These are phyloP conservation scores for Corythaixoides concolor DNA, from an alignment of 2,113 vertebrate species.

Conservation along the genomic window DNA sequence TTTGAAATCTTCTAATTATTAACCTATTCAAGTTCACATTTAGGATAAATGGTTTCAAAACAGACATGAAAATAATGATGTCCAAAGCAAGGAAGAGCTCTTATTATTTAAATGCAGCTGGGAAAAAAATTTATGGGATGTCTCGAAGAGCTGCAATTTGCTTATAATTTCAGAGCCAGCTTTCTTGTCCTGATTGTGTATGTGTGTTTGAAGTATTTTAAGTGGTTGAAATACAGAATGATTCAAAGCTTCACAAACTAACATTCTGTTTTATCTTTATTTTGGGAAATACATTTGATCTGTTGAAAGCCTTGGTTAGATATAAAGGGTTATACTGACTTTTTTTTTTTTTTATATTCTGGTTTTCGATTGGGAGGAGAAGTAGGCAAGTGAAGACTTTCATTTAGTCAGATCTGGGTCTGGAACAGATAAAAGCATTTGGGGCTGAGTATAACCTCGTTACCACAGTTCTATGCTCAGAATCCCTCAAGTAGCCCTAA, in stretches of 20 bases:
- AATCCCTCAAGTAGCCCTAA: neutral
- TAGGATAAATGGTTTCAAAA: slow-evolving; percentile 16
- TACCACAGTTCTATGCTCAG: neutral
- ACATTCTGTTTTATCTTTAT: slow-evolving; percentile 54
- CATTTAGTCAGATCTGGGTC: neutral
- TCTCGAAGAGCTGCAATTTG: slow-evolving; percentile 10
- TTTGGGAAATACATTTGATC: slow-evolving; percentile 45
- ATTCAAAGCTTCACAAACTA: slow-evolving; percentile 41
- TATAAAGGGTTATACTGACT: neutral
- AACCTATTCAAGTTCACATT: neutral
- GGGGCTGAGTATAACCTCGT: neutral
- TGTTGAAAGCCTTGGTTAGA: slow-evolving; percentile 17
- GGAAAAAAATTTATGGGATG: neutral
- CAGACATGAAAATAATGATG: neutral
- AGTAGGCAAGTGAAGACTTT: slow-evolving; percentile 3
- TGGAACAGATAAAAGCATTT: slow-evolving; percentile 13
- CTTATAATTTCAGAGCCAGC: slow-evolving; percentile 17
- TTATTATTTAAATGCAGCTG: neutral
- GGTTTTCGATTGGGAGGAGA: neutral
- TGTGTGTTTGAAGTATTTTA: slow-evolving; percentile 34
- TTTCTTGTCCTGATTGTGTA: slow-evolving; percentile 21
- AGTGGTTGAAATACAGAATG: slow-evolving; percentile 26
- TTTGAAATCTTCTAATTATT: slow-evolving; percentile 38
- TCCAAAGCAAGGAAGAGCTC: neutral
- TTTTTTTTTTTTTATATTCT: neutral